Evolutionary conservation across 2,888 invertebrate genomes (phyloP).

Genomic region (Carabus problematicus): DNA sequence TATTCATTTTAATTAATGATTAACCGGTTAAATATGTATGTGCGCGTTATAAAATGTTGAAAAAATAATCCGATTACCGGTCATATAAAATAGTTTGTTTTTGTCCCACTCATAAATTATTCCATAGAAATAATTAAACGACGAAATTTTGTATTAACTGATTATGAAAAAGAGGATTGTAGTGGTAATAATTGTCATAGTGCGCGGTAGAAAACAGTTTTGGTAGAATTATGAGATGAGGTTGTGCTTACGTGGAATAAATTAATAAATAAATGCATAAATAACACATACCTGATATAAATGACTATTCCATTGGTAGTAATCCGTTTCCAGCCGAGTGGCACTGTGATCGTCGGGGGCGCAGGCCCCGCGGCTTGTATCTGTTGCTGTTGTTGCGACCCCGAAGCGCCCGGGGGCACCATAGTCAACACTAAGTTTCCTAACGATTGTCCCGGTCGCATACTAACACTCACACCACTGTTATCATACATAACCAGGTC

Average conservation of each 20-base stretch:
- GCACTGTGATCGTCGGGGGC: slow-evolving; percentile 62
- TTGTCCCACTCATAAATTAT: too few relatives aligned
- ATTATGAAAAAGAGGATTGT: too few relatives aligned
- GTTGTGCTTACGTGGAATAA: not conserved
- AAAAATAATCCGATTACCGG: too few relatives aligned
- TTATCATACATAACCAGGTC: slow-evolving; percentile 56
- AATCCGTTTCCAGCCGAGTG: slow-evolving; percentile 80
- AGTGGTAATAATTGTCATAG: too few relatives aligned
- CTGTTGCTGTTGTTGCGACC: slow-evolving; percentile 51
- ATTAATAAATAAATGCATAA: not conserved
- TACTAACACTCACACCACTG: slow-evolving; percentile 59
- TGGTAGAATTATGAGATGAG: not conserved
- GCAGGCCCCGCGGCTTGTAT: slow-evolving; percentile 52
- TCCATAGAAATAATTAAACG: too few relatives aligned
- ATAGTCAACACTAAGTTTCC: slow-evolving; percentile 56
- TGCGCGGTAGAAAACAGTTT: not conserved
- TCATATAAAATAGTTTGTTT: too few relatives aligned
- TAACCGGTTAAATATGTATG: too few relatives aligned
- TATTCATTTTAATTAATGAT: too few relatives aligned
- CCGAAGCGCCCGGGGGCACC: slow-evolving; percentile 49
- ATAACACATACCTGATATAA: slow-evolving; percentile 74
- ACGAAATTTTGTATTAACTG: too few relatives aligned
- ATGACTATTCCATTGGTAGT: slow-evolving; percentile 74
- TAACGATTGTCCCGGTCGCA: slow-evolving; percentile 50
- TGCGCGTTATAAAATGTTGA: too few relatives aligned